These are phyloP conservation scores for Acleris holmiana DNA, from an alignment of 2,888 invertebrate genomes.

Conservation along the genomic window DNA sequence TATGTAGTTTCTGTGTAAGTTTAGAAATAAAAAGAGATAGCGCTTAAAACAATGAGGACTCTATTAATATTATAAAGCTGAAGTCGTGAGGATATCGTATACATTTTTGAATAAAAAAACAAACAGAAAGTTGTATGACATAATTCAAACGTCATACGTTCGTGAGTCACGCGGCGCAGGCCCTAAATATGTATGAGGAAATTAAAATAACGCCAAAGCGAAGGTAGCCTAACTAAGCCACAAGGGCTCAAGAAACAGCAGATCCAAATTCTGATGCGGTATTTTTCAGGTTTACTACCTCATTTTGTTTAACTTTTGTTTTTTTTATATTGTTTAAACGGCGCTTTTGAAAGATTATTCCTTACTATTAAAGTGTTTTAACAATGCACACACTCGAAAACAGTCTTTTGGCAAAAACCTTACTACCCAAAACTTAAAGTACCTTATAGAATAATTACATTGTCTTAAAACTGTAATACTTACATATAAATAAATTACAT, in stretches of 20 bases:
- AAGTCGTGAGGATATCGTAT: conserved; percentile 1
- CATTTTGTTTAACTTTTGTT: too few relatives aligned
- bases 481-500: too few relatives aligned
- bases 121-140: conserved; percentile 41
- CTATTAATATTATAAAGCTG: not conserved
- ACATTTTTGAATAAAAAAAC: conserved; percentile 8
- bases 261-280: not conserved
- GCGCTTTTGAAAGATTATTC: too few relatives aligned
- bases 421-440: too few relatives aligned
- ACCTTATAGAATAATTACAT: too few relatives aligned
- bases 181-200: conserved; percentile 72
- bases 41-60: not conserved
- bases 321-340: too few relatives aligned
- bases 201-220: conserved; percentile 69
- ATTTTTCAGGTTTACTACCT: too few relatives aligned
- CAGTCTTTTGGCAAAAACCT: too few relatives aligned
- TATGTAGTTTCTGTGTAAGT: too few relatives aligned
- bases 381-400: too few relatives aligned
- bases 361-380: too few relatives aligned
- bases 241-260: conserved; percentile 45
- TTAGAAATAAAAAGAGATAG: not conserved
- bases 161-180: conserved; percentile 61
- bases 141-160: conserved; percentile 54
- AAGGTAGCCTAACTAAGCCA: conserved; percentile 55
- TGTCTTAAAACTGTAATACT: too few relatives aligned